These are phyloP conservation scores for Heteropelma amictum DNA, from an alignment of 2,888 invertebrate genomes.

Conservation along the genomic window DNA sequence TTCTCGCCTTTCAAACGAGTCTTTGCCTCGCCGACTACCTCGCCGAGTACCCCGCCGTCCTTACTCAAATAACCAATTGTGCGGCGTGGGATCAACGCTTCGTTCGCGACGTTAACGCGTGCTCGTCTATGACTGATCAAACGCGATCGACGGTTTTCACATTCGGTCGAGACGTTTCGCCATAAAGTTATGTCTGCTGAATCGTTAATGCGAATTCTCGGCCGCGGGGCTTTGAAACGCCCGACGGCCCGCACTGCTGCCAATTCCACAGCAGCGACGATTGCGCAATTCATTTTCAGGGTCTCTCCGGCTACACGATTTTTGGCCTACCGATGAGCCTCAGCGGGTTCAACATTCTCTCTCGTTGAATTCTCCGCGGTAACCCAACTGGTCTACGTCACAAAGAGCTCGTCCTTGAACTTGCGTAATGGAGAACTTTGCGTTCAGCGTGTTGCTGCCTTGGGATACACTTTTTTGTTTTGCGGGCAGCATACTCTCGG, in stretches of 20 bases:
- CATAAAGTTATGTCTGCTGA: too few relatives aligned
- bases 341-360: constrained; percentile 31
- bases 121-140: too few relatives aligned
- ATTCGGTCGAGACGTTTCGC: too few relatives aligned
- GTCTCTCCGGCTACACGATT: background rate
- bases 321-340: background rate
- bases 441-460: background rate
- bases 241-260: too few relatives aligned
- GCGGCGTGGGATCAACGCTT: too few relatives aligned
- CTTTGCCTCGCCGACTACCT: too few relatives aligned
- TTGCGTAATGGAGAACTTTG: background rate
- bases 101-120: too few relatives aligned
- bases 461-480: too few relatives aligned
- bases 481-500: too few relatives aligned
- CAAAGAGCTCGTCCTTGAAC: background rate
- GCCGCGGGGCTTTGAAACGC: too few relatives aligned
- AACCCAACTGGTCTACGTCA: background rate
- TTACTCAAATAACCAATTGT: background rate
- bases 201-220: too few relatives aligned
- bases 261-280: background rate
- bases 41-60: background rate
- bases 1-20: background rate
- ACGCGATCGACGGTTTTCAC: too few relatives aligned
- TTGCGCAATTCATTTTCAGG: constrained; percentile 1
- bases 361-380: background rate